These are phyloP conservation scores for Latrodectus hesperus DNA, from an alignment of 2,888 invertebrate species.

Conservation along the genomic window DNA sequence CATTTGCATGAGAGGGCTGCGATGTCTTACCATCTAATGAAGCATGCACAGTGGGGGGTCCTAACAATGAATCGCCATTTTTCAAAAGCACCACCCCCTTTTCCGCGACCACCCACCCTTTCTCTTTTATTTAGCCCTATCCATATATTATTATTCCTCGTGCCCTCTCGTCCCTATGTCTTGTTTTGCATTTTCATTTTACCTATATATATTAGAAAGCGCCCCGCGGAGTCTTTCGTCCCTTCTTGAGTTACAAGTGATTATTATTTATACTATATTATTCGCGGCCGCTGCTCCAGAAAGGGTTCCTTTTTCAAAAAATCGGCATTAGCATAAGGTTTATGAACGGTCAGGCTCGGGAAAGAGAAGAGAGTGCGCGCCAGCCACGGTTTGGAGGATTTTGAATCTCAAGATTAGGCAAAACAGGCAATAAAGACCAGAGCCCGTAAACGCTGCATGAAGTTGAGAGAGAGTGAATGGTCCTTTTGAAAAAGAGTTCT, in stretches of 20 bases:
- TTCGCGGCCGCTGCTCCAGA: conserved; percentile 22
- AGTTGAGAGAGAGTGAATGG: conserved; percentile 7
- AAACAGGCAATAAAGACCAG: conserved; percentile 59
- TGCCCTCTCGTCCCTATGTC: background rate
- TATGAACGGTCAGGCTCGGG: conserved; percentile 5
- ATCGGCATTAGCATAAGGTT: conserved; percentile 43
- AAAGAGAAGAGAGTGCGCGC: background rate
- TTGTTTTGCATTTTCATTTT: conserved; percentile 63
- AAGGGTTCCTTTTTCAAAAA: background rate
- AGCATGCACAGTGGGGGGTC: conserved; percentile 43
- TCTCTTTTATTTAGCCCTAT: conserved; percentile 20
- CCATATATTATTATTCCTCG: conserved; percentile 34
- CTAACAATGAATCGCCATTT: conserved; percentile 44
- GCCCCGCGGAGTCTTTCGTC: conserved; percentile 20
- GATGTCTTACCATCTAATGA: conserved; percentile 57
- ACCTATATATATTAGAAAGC: conserved; percentile 32
- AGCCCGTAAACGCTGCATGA: conserved; percentile 23
- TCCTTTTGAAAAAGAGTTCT: conserved; percentile 33
- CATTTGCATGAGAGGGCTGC: conserved; percentile 51
- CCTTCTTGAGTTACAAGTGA: conserved; percentile 65
- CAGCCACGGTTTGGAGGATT: conserved; percentile 20
- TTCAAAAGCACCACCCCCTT: conserved; percentile 38
- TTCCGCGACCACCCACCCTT: background rate
- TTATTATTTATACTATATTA: conserved; percentile 64
- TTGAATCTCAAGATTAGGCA: conserved; percentile 60